Base-by-base conservation (phyloP, 2,113 vertebrate species). In the Toxotes chatareus region DNA sequence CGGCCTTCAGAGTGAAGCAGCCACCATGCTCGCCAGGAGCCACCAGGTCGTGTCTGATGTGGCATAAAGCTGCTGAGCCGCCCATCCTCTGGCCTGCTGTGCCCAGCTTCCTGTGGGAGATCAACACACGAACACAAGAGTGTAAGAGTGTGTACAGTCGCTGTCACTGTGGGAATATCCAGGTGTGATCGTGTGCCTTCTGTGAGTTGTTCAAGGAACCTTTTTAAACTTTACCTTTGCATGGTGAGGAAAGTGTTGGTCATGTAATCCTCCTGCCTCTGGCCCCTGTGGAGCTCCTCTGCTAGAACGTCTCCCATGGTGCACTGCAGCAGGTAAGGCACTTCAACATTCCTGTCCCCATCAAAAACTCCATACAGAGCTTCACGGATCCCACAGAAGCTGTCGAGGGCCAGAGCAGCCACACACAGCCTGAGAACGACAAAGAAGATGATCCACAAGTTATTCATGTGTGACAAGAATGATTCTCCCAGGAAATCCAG, bases 241-340 rank as follows among this genome's bases (percentile, higher is more conserved):
- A 98, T 99, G 61, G 98, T 97, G 0, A 99, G 96, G 92, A 99
- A 99, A 0, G 98, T 99, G 84, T 97, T 98, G 90, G 94, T 96
- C 98, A 99, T 99, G 89, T 98, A 98, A 51, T 99, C 97, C 55
- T 98, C 98, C 82, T 97, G 96, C 2, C 94, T 96, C 84, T 96
- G 97, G 32, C 95, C 96, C 78, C 96, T 95, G 88, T 99, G 98
- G 7, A 99, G 94, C 88, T 99, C 98, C 80, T 99, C 98, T 0
- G 98, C 97, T 36, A 99, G 92, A 74, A 99, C 97, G 72, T 99
- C 98, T 4, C 97, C 97, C 98, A 99, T 99, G 0, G 98, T 99
- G 89, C 98, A 99, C 88, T 99, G 98, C 76, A 99, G 95, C 75
- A 99, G 95, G 75, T 96, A 98, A 0, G 98, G 98, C 69, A 99